phyloP scores from a whole-genome alignment of 2,888 invertebrate genomes.

The Spilarctia lutea region DNA sequence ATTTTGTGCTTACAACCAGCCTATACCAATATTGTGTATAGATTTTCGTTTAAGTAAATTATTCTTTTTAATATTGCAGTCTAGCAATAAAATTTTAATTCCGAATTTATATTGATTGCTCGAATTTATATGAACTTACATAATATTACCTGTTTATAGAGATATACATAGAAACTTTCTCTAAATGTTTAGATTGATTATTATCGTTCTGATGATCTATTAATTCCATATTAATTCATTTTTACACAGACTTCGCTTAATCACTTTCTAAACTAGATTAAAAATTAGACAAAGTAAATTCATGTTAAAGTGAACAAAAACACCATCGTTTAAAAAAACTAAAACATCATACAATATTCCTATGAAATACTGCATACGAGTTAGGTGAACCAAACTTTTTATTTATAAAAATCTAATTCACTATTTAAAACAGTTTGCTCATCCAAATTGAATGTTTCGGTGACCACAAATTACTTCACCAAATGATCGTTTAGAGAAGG shows the following conservation, averaged over 20 bases:
- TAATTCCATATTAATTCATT: not conserved
- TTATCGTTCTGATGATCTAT: not conserved
- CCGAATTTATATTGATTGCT: conserved; percentile 36
- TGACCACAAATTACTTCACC: conserved; percentile 53
- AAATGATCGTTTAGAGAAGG: conserved; percentile 58
- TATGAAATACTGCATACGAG: conserved; percentile 7
- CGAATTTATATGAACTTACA: conserved; percentile 29
- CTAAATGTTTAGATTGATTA: conserved; percentile 30
- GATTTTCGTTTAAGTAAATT: conserved; percentile 1
- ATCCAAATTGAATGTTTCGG: conserved; percentile 51
- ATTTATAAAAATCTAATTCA: conserved; percentile 29
- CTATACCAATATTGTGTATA: not conserved
- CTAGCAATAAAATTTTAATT: conserved; percentile 1
- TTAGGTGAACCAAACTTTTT: conserved; percentile 22
- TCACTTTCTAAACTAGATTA: not conserved
- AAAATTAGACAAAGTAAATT: too few species aligned
- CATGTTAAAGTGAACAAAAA: too few species aligned
- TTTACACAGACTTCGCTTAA: not conserved
- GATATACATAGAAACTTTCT: conserved; percentile 29
- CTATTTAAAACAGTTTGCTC: conserved; percentile 32
- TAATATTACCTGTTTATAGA: conserved; percentile 28
- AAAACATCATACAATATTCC: too few species aligned
- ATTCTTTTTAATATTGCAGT: not conserved
- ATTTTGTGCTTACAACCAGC: not conserved
- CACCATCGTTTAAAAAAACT: not conserved